A percentile compares a stretch with the other conserved stretches of the same genome.
Evolutionary conservation across 2,113 vertebrate genomes (phyloP).

Genomic region (Phaethon lepturus): DNA sequence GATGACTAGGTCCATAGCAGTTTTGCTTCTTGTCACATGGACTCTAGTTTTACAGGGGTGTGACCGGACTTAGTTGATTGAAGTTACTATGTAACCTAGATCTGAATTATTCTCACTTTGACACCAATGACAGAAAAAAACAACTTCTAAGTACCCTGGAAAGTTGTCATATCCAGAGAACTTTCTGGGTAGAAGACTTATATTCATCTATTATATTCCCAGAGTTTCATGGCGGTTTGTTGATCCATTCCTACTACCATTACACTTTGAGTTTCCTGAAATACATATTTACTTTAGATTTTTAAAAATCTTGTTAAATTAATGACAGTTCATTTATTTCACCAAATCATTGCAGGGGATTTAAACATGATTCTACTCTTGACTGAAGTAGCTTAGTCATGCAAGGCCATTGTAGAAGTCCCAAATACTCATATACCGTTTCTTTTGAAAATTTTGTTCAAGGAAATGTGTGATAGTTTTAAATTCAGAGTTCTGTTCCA

Average conservation of each 20-base stretch:
- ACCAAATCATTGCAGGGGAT: background rate
- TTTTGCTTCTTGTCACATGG: rapidly evolving
- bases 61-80: rapidly evolving
- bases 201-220: background rate
- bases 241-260: background rate
- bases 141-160: background rate
- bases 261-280: background rate
- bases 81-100: background rate
- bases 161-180: rapidly evolving
- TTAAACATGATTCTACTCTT: background rate
- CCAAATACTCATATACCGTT: background rate
- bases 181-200: background rate
- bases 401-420: background rate
- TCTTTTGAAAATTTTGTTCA: background rate
- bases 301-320: background rate
- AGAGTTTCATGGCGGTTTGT: rapidly evolving
- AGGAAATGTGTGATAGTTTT: background rate
- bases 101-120: background rate
- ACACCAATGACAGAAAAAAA: background rate
- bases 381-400: background rate
- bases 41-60: rapidly evolving
- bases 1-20: background rate
- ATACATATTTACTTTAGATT: background rate
- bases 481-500: background rate
- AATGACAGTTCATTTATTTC: background rate